These are phyloP conservation scores for Patella ulyssiponensis DNA, from an alignment of 2,888 invertebrate genomes.

Conservation along the genomic window DNA sequence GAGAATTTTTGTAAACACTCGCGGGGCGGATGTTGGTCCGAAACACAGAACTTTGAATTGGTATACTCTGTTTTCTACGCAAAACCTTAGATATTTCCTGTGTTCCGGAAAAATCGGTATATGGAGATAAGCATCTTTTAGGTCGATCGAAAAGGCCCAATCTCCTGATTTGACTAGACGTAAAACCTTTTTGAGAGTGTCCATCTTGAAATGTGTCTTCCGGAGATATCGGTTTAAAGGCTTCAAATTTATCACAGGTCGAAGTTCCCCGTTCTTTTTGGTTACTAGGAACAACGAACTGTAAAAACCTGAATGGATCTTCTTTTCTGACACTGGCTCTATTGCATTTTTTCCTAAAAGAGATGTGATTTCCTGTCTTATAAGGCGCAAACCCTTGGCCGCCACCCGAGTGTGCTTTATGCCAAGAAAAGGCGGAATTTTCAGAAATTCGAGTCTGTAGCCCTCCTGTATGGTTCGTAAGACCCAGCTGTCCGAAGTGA, in stretches of 20 bases:
- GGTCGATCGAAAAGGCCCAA: constrained; percentile 36
- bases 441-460: constrained; percentile 32
- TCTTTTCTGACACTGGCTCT: constrained; percentile 25
- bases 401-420: constrained; percentile 23
- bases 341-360: constrained; percentile 30
- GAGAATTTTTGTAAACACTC: constrained; percentile 37
- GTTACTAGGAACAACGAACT: constrained; percentile 35
- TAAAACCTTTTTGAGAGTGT: constrained; percentile 32
- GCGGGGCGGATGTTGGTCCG: constrained; percentile 34
- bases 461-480: constrained; percentile 28
- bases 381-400: constrained; percentile 15
- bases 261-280: constrained; percentile 24
- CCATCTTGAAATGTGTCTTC: constrained; percentile 42
- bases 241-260: constrained; percentile 29
- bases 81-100: constrained; percentile 34
- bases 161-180: constrained; percentile 34
- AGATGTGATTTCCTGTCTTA: constrained; percentile 23
- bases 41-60: constrained; percentile 35
- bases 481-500: constrained; percentile 36
- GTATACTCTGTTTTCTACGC: constrained; percentile 22
- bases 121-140: constrained; percentile 35
- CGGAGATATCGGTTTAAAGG: constrained; percentile 39
- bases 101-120: constrained; percentile 29
- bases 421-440: constrained; percentile 24
- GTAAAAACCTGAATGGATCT: constrained; percentile 39